Conservation (phyloP, 2,797 vertebrate genomes). For the Leptodactylus fallax region DNA sequence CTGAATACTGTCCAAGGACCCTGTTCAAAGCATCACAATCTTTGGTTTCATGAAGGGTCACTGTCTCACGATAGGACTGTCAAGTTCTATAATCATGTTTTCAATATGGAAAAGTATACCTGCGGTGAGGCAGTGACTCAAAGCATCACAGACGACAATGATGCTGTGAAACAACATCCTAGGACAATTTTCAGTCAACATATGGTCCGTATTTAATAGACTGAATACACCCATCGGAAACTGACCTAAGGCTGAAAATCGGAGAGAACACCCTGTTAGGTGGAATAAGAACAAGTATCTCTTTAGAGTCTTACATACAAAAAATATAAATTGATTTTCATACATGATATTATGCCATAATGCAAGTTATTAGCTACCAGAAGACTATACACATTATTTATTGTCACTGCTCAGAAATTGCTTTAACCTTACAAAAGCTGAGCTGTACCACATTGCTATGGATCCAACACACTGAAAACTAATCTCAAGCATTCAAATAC, state of each 20-base stretch:
- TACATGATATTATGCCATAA: background rate
- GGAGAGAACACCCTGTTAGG: background rate
- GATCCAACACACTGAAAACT: constrained; percentile 53
- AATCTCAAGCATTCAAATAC: constrained; percentile 68
- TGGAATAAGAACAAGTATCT: background rate
- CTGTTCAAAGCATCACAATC: no score
- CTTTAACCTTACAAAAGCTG: background rate
- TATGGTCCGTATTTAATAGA: no score
- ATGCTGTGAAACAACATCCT: no score
- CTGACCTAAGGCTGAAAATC: background rate
- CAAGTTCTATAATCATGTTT: no score
- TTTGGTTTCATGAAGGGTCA: no score
- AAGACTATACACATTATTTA: background rate
- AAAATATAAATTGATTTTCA: background rate
- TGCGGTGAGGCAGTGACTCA: no score
- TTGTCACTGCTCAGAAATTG: constrained; percentile 12
- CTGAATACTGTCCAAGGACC: no score
- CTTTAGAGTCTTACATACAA: background rate
- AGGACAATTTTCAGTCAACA: no score
- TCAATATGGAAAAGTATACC: no score
- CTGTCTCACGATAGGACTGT: no score
- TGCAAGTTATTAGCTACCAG: background rate
- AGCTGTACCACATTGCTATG: constrained; percentile 3
- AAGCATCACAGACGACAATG: no score
- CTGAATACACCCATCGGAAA: no score